Conservation (phyloP, 2,113 vertebrate species). For the Nibea coibor region DNA sequence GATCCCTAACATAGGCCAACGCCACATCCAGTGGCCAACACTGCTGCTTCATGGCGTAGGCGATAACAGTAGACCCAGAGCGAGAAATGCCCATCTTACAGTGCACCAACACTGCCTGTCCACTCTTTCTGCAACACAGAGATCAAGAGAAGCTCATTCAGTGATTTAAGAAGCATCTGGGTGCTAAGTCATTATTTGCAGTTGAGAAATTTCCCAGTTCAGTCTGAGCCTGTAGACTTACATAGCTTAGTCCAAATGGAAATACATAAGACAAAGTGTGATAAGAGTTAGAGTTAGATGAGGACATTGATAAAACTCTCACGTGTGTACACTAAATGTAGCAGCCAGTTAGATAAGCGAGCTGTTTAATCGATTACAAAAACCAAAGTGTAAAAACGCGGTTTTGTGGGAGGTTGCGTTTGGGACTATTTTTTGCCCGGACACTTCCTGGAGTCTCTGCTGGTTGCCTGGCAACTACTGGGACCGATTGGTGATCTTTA, state of each 20-base stretch:
- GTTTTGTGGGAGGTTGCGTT: too few relatives aligned
- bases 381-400: too few relatives aligned
- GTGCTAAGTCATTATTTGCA: neutral
- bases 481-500: neutral
- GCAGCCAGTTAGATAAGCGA: neutral
- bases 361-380: neutral
- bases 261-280: neutral
- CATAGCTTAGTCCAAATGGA: neutral
- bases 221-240: slow-evolving; percentile 2
- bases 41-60: slow-evolving; percentile 94
- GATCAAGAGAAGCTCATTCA: neutral
- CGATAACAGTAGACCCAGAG: slow-evolving; percentile 92
- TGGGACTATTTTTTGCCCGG: neutral
- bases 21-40: slow-evolving; percentile 89
- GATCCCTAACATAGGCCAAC: slow-evolving; percentile 84
- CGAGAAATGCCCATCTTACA: slow-evolving; percentile 98
- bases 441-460: neutral
- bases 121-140: slow-evolving; percentile 78
- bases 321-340: neutral
- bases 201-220: neutral
- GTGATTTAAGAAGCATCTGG: neutral
- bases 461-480: neutral
- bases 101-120: slow-evolving; percentile 90
- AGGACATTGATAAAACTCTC: neutral
- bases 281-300: neutral